Conservation (phyloP, 2,113 vertebrate species). For the Hemichromis elongatus region DNA sequence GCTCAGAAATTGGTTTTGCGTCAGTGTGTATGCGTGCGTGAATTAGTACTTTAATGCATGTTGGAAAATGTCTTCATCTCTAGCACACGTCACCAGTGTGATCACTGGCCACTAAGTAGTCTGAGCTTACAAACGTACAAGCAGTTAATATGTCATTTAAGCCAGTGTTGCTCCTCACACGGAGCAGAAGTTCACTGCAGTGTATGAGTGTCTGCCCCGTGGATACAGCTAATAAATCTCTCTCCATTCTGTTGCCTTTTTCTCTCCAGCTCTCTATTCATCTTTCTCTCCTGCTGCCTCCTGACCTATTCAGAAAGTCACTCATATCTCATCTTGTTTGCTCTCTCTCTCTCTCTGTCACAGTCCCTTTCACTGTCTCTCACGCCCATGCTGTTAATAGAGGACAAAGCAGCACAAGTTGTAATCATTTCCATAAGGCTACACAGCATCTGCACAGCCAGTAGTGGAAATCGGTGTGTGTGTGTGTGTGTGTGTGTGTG, state of each 20-base stretch:
- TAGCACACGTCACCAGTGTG: slow-evolving; percentile 17
- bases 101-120: neutral
- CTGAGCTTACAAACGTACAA: neutral
- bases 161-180: slow-evolving; percentile 16
- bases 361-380: slow-evolving; percentile 30
- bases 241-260: neutral
- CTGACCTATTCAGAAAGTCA: slow-evolving; percentile 43
- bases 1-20: neutral
- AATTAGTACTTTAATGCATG: neutral
- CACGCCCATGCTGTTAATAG: slow-evolving; percentile 60
- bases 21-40: neutral
- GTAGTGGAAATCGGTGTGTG: slow-evolving; percentile 56
- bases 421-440: slow-evolving; percentile 71
- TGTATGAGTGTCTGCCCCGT: slow-evolving; percentile 56
- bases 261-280: slow-evolving; percentile 10
- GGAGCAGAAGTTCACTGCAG: slow-evolving; percentile 45
- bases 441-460: slow-evolving; percentile 6
- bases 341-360: slow-evolving; percentile 31
- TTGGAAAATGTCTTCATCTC: slow-evolving; percentile 30
- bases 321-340: slow-evolving; percentile 12
- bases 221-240: slow-evolving; percentile 66
- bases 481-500: neutral
- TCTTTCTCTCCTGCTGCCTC: slow-evolving; percentile 36
- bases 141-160: slow-evolving; percentile 57
- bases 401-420: slow-evolving; percentile 47